Evolutionary conservation across 2,888 invertebrate species (phyloP).

Genomic region (Amphimallon solstitiale): DNA sequence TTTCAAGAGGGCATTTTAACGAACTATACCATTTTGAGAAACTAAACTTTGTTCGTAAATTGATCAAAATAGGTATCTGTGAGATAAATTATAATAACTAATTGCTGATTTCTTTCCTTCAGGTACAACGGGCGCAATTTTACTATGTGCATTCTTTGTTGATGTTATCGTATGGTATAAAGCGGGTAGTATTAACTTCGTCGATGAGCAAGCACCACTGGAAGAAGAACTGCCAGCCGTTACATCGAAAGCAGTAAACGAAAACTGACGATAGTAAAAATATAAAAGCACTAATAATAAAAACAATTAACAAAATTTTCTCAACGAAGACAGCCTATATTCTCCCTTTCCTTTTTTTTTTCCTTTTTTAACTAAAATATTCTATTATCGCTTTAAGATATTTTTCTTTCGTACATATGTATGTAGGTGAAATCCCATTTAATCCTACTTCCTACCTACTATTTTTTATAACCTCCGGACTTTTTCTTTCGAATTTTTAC

Average conservation of each 20-base stretch:
- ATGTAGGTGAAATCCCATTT: slow-evolving; percentile 2
- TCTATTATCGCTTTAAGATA: not conserved
- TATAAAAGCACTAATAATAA: not conserved
- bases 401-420: not conserved
- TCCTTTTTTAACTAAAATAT: not conserved
- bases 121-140: slow-evolving; percentile 88
- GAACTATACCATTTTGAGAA: no score
- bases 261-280: slow-evolving; percentile 46
- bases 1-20: no score
- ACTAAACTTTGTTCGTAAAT: no score
- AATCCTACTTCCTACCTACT: not conserved
- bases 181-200: slow-evolving; percentile 81
- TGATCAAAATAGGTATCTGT: no score
- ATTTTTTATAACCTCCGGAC: not conserved
- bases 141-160: slow-evolving; percentile 88
- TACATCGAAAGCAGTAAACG: slow-evolving; percentile 58
- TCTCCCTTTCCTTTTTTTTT: not conserved
- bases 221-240: slow-evolving; percentile 64
- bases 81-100: not conserved
- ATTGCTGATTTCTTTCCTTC: slow-evolving; percentile 45
- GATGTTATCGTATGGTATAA: slow-evolving; percentile 91
- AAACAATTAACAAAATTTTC: not conserved
- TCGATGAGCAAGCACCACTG: slow-evolving; percentile 67
- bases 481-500: slow-evolving; percentile 24
- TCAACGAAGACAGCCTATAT: slow-evolving; percentile 9